Base-by-base conservation (phyloP, 2,888 invertebrate genomes). In the Drosophila ustulata region DNA sequence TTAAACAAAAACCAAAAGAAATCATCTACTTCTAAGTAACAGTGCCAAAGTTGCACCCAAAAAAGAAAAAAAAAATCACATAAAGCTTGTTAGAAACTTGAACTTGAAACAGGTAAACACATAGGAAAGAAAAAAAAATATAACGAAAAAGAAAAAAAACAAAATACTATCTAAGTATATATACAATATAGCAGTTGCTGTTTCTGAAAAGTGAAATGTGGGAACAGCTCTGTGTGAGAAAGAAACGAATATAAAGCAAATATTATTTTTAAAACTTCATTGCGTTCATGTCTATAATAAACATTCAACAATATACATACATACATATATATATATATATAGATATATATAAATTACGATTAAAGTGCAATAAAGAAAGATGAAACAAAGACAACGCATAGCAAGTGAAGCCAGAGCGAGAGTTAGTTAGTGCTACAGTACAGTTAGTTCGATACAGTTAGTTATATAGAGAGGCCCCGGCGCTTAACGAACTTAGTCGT, bases 211-310 rank as follows among this genome's bases (percentile, higher is more conserved):
- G 18, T 28, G 13, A 5, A 39, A 39, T 18, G 6, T 1, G 26
- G 52, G 52, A 53, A 28, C 41, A 52, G 13, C 41, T n/a, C 46
- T 51, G 50, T 25, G 5, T 68, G 55, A 43, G 6, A 52, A 18
- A 30, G 58, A 8, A 55, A 46, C 26, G 49, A 55, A 72, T 77
- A 46, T 28, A 37, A 58, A 56, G 39, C 41, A 66, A 53, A 57
- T 75, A 65, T 61, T 68, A 66, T 69, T 66, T 73, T 70, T 66
- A 53, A 65, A 59, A 68, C 59, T 79, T 49, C 28, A 80, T 75
- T 87, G 79, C 72, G 85, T 87, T 78, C 53, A 66, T 73, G 65
- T 82, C 67, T 79, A 79, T 71, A 62, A 50, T 68, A 61, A 63
- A 66, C 53, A 34, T 58, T 34, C 34, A 34, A 34, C 34, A 46